Evolutionary conservation across 2,888 invertebrate genomes (phyloP).

Genomic region (Patella caerulea): DNA sequence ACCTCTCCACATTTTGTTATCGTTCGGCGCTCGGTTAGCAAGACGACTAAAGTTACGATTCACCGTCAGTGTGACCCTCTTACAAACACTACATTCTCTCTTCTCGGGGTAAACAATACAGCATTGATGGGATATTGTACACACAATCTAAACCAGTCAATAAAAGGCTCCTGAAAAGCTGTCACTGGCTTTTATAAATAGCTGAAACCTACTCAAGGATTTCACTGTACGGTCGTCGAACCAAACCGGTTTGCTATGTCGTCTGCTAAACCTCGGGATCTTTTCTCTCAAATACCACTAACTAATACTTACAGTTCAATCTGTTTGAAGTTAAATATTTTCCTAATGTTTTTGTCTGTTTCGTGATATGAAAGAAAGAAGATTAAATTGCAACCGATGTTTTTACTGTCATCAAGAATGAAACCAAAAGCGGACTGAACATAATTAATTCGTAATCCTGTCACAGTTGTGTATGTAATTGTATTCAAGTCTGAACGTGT

Average conservation of each 20-base stretch:
- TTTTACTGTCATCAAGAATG: no score
- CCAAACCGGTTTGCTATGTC: conserved; percentile 6
- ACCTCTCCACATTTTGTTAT: conserved; percentile 1
- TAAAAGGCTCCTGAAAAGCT: conserved; percentile 9
- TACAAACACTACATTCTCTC: background rate
- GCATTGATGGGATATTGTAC: conserved; percentile 10
- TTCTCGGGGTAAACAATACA: background rate
- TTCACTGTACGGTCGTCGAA: background rate
- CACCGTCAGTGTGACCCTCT: background rate
- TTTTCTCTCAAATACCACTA: background rate
- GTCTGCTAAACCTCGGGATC: background rate
- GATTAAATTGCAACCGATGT: no score
- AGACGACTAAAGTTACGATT: background rate
- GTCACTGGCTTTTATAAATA: conserved; percentile 12
- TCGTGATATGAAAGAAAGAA: no score
- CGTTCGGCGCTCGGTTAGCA: background rate
- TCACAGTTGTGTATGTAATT: no score
- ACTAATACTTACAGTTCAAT: background rate
- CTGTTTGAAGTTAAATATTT: no score
- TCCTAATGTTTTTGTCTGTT: no score
- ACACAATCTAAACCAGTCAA: conserved; percentile 5
- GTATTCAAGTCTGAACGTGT: no score
- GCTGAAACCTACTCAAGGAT: conserved; percentile 10
- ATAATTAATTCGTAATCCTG: no score
- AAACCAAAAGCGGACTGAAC: no score